These are phyloP conservation scores for Fringilla coelebs DNA, from an alignment of 2,797 vertebrate species.

Conservation along the genomic window DNA sequence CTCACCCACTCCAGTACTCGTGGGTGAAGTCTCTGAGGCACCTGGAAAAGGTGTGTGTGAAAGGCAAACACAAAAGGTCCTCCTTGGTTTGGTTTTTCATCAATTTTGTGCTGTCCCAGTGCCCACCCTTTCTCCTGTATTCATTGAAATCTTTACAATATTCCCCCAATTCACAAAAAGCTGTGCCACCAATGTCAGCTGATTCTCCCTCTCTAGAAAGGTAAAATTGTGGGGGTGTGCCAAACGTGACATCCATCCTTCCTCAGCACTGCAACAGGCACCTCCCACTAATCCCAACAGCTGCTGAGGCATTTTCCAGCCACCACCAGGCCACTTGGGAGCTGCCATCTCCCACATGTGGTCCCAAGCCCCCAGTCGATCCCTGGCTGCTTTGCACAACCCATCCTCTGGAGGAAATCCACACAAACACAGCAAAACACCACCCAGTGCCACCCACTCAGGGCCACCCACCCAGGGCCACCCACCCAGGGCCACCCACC, in stretches of 20 bases:
- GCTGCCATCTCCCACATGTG: background rate
- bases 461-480: background rate
- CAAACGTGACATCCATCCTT: background rate
- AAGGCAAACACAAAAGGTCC: background rate
- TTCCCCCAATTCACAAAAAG: background rate
- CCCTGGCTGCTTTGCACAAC: background rate
- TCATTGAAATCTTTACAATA: background rate
- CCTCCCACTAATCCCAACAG: background rate
- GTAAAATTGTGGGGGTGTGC: background rate
- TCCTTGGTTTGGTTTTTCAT: background rate
- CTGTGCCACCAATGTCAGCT: background rate
- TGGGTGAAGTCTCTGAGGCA: constrained; percentile 76
- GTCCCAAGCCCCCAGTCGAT: background rate
- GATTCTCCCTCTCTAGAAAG: background rate
- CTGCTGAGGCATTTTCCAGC: background rate
- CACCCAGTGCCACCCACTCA: too few species aligned
- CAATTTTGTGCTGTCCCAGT: background rate
- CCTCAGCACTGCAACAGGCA: background rate
- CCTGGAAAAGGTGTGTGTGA: constrained; percentile 73
- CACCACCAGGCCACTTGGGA: background rate
- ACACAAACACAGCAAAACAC: rapidly evolving
- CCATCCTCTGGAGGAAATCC: background rate
- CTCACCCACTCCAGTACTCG: constrained; percentile 56
- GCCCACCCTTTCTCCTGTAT: background rate
- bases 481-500: background rate